Evolutionary conservation across 2,888 invertebrate genomes (phyloP).

Genomic region (Hetaerina titia): DNA sequence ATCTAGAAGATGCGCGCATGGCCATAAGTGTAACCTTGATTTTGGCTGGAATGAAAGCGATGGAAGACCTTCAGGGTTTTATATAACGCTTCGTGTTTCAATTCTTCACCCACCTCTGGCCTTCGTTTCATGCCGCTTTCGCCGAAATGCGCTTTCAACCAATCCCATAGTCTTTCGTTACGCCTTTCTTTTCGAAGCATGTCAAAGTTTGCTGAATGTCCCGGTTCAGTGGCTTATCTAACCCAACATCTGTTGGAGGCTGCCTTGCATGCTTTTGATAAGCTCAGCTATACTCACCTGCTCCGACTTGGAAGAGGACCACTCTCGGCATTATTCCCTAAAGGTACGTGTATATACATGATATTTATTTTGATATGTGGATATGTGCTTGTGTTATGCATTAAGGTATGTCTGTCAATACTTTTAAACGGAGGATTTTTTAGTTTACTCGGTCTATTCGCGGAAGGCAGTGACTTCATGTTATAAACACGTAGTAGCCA

Average conservation of each 20-base stretch:
- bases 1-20: background rate
- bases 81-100: constrained; percentile 14
- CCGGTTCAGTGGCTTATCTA: constrained; percentile 34
- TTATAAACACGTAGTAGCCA: no score
- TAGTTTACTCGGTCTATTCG: no score
- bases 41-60: background rate
- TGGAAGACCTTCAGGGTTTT: background rate
- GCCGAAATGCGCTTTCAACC: background rate
- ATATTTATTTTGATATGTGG: background rate
- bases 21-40: constrained; percentile 4
- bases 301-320: constrained; percentile 10
- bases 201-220: constrained; percentile 42
- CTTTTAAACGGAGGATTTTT: no score
- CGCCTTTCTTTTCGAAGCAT: constrained; percentile 49
- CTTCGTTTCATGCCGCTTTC: background rate
- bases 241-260: constrained; percentile 46
- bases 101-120: background rate
- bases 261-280: constrained; percentile 40
- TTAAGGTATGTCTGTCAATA: no score
- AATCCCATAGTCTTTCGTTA: background rate
- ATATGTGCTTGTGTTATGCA: background rate
- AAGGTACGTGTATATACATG: background rate
- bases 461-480: no score
- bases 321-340: background rate
- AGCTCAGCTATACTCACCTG: background rate